Base-by-base conservation (phyloP, 2,113 vertebrate species). In the Macquaria ambigua region DNA sequence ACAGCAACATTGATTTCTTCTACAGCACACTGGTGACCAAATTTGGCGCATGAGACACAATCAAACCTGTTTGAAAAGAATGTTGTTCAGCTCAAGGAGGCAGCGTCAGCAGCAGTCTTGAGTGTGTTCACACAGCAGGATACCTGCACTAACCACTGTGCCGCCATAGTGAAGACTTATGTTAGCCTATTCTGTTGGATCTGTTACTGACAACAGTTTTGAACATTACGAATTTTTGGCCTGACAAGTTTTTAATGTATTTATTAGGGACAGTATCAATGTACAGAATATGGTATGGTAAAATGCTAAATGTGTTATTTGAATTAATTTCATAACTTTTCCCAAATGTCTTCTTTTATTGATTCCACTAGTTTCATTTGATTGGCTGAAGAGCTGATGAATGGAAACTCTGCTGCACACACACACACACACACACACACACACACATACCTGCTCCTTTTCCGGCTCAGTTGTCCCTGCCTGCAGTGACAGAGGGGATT, bases 401-500 rank as follows among this genome's bases (percentile, higher is more conserved):
- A 31, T 25, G 53, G 21, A 62, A 43, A 41, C 53, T 12, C 41
- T 46, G 39, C 34, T 34, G 11, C 55, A 25, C 23, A 41, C 62
- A 66, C 34, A 55, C 52, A 50, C 59, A 56, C 25, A 43, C 9
- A 48, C 5, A 50, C 48, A 50, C 50, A 53, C 50, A 67, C 31
- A 79, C 9, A 74, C n/a, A 46, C 67, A 20, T 5, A 58, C 43
- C 4, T 82, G 5, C 37, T 67, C 61, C 62, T 75, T 46, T 75
- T 84, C 64, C 23, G 12, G 62, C 84, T 83, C 84, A 59, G 43
- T 86, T 67, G 63, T 67, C 85, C 76, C 63, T 43, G 81, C 66
- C 74, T 58, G 83, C 56, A 41, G 69, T 80, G 79, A 53, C 75
- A 74, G 78, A 71, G 74, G 72, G 78, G 82, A 83, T 82, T 82